phyloP scores from a whole-genome alignment of 2,113 vertebrate species.

The Rafetus swinhoei region DNA sequence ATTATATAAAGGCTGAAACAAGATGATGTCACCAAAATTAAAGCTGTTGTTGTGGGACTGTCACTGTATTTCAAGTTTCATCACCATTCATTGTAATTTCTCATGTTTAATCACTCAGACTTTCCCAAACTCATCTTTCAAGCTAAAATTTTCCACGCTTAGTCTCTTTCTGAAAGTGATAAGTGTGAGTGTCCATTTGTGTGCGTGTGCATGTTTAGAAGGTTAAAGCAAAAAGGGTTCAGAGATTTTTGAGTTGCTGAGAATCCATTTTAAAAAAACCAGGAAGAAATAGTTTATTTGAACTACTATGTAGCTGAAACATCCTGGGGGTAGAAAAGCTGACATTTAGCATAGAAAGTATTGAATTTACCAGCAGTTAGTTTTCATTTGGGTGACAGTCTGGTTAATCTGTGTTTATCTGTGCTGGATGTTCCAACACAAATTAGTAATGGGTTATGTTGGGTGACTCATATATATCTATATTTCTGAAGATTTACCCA shows the following conservation, averaged over 20 bases:
- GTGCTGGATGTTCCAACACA: accelerated
- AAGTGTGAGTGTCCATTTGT: neutral
- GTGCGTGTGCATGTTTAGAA: neutral
- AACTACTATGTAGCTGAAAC: neutral
- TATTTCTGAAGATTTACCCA: neutral
- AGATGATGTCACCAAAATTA: neutral
- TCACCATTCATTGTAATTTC: neutral
- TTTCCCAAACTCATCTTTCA: slow-evolving; percentile 1
- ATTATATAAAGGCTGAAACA: neutral
- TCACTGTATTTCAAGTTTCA: neutral
- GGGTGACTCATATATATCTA: neutral
- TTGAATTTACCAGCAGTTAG: neutral
- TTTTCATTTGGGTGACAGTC: neutral
- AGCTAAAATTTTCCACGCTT: neutral
- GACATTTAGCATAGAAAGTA: neutral
- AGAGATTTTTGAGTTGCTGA: neutral
- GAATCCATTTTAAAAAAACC: neutral
- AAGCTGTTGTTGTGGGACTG: neutral
- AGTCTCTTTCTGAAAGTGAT: neutral
- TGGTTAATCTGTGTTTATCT: neutral
- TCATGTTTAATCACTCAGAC: neutral
- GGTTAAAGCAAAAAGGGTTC: neutral
- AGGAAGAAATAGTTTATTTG: neutral
- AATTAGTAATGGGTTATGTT: neutral
- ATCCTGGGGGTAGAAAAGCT: neutral